Evolutionary conservation across 2,113 vertebrate species (phyloP), one percentile per base, ranked within the genome.

Genomic region (Setophaga coronata): DNA sequence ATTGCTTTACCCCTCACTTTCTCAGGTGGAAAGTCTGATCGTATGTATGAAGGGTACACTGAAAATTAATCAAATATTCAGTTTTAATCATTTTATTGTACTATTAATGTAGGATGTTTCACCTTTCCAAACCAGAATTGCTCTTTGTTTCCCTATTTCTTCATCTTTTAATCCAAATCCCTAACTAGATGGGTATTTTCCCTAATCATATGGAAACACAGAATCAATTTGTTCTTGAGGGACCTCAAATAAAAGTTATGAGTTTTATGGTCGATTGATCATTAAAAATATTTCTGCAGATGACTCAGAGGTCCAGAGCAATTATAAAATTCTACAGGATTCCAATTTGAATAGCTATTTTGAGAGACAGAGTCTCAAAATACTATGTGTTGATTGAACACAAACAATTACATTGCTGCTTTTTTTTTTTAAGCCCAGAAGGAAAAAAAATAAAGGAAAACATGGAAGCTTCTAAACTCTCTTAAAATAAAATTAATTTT

Each of bases 281-380:
- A 96, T 97, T 97, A 96, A 97, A 95, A 96, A 88, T 94, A 82
- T 94, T 95, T 93, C 87, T 95, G 47, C 50, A 79, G 81, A 77
- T 67, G 57, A 64, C 93, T 69, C 91, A 51, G 24, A 62, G 94
- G 91, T 96, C 90, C 96, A 97, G 78, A 95, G 78, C 95, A 96
- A 97, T 95, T 95, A 97, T 78, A 91, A 87, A 54, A 16, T 92
- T 87, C 57, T 58, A 50, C 36, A 72, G 33, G 79, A 88, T 81
- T 92, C 70, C 61, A 91, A 60, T 92, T 3, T 96, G 51, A 45
- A 73, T 45, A 82, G 57, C 15, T 65, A 70, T 40, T 54, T 67
- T 45, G 54, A 81, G 76, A 93, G 36, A 43, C 17, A 34, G 38
- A 53, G 67, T 69, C 67, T 94, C 74, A 74, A 92, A 95, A 92